phyloP scores from a whole-genome alignment of 2,888 invertebrate genomes.

The Drepanosiphum platanoidis region DNA sequence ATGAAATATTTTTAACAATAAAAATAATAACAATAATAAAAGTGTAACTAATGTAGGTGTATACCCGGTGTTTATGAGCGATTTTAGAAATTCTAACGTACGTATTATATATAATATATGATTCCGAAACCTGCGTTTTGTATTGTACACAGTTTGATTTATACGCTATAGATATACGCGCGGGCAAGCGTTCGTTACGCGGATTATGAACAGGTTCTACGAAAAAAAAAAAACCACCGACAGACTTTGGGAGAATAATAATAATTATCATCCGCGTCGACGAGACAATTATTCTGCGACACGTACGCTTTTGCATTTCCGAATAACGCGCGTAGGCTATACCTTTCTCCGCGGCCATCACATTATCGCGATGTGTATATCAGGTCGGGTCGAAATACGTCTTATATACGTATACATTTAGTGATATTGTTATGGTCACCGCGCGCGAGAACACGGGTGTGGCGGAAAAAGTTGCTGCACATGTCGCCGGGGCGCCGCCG shows the following conservation, averaged over 20 bases:
- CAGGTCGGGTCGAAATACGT: too few species aligned
- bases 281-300: background rate
- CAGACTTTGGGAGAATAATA: background rate
- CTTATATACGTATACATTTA: too few species aligned
- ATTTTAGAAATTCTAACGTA: constrained; percentile 24
- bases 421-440: too few species aligned
- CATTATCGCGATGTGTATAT: too few species aligned
- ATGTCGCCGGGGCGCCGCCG: background rate
- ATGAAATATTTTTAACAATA: constrained; percentile 30
- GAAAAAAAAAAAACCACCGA: background rate
- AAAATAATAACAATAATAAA: constrained; percentile 35
- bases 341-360: too few species aligned
- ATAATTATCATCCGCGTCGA: background rate
- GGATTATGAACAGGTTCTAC: too few species aligned
- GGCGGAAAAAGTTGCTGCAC: background rate
- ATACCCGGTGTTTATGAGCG: constrained; percentile 41
- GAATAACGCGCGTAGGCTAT: too few species aligned
- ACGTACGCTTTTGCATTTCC: background rate
- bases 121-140: constrained; percentile 28
- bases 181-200: background rate
- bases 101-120: background rate
- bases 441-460: too few species aligned
- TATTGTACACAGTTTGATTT: constrained; percentile 31
- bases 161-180: background rate
- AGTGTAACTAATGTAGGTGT: constrained; percentile 57